A percentile compares a stretch with the other conserved stretches of the same genome.
phyloP scores from a whole-genome alignment of 1,140 invertebrate species.

The Camponotus floridanus region DNA sequence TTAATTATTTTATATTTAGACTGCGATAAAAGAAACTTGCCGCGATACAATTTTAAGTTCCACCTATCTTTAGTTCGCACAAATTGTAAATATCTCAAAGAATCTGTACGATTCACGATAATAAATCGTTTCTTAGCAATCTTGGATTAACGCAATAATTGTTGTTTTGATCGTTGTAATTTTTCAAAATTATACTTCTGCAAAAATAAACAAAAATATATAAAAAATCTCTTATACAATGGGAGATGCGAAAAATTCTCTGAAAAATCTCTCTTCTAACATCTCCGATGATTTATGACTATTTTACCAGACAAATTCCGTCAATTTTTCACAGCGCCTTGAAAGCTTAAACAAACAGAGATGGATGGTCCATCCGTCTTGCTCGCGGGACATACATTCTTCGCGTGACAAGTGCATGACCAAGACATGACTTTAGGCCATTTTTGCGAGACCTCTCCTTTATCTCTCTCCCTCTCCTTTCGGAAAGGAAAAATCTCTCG shows the following conservation, averaged over 20 bases:
- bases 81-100: background rate
- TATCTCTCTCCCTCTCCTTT: too few relatives aligned
- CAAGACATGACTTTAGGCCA: background rate
- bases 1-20: slow-evolving; percentile 2
- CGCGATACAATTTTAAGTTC: too few relatives aligned
- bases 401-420: slow-evolving; percentile 22
- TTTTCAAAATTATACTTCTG: background rate
- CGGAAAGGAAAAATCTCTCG: background rate
- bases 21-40: background rate
- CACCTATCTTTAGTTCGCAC: background rate
- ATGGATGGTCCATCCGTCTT: slow-evolving; percentile 2
- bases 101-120: background rate
- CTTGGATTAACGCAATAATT: background rate
- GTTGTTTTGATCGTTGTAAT: background rate
- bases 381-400: background rate
- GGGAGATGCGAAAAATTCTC: background rate
- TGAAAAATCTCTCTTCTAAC: background rate
- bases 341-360: slow-evolving; percentile 33
- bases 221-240: slow-evolving; percentile 10
- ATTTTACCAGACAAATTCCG: slow-evolving; percentile 14
- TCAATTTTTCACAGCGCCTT: background rate
- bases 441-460: background rate
- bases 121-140: background rate
- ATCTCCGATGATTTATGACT: background rate
- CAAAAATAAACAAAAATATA: background rate